Conservation (phyloP, 2,113 vertebrate genomes). For the Indri indri region DNA sequence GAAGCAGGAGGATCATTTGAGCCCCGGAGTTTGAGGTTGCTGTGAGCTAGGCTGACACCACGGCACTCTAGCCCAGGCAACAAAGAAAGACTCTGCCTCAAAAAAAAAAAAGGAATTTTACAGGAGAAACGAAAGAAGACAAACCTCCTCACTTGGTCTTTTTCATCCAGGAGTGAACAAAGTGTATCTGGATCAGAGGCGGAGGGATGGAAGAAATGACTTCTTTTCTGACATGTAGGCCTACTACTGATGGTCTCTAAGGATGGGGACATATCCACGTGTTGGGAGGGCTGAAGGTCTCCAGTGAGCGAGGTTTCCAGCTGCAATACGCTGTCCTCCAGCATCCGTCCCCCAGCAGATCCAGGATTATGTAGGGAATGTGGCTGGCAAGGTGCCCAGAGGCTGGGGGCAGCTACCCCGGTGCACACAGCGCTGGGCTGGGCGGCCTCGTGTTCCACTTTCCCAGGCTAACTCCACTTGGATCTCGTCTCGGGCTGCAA, state of each 20-base stretch:
- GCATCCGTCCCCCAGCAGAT: not conserved
- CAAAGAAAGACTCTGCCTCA: too few relatives aligned
- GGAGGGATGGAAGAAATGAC: not conserved
- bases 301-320: not conserved
- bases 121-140: not conserved
- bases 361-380: not conserved
- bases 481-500: not conserved
- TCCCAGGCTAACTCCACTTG: not conserved
- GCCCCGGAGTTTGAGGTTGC: too few relatives aligned
- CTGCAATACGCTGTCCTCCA: not conserved
- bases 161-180: not conserved
- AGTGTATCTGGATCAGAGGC: not conserved
- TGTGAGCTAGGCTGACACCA: too few relatives aligned
- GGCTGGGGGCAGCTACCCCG: not conserved
- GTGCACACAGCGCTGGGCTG: rapidly evolving
- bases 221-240: not conserved
- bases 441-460: not conserved
- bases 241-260: not conserved
- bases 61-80: too few relatives aligned
- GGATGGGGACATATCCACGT: not conserved
- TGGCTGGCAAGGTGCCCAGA: not conserved
- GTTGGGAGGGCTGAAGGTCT: not conserved
- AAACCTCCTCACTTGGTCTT: not conserved
- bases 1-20: too few relatives aligned
- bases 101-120: not conserved